These are phyloP conservation scores for Euphonia xanthogaster DNA, from an alignment of 2,797 vertebrate genomes.

Conservation along the genomic window DNA sequence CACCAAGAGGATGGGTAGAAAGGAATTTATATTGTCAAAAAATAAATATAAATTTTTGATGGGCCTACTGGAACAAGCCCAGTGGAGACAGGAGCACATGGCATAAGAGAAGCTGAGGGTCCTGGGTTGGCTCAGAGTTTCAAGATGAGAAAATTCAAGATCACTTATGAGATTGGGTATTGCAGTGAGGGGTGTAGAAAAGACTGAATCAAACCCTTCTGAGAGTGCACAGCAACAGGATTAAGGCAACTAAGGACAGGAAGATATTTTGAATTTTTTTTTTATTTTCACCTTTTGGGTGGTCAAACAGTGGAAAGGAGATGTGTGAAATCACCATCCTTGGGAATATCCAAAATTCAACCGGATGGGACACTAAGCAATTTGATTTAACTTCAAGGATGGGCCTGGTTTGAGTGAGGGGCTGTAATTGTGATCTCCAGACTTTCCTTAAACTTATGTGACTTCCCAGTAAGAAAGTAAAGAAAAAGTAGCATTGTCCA, in stretches of 20 bases:
- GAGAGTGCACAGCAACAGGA: background rate
- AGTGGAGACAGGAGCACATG: background rate
- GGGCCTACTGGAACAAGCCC: background rate
- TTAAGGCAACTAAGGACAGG: background rate
- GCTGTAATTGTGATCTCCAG: background rate
- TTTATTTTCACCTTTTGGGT: background rate
- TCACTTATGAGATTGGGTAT: fast-evolving
- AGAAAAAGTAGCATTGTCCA: background rate
- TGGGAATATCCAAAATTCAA: background rate
- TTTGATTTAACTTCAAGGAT: background rate
- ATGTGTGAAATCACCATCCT: fast-evolving
- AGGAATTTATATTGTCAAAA: background rate
- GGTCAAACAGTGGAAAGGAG: background rate
- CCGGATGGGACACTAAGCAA: background rate
- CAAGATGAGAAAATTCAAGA: background rate
- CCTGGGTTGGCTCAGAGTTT: background rate
- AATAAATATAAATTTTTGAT: background rate
- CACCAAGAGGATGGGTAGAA: background rate
- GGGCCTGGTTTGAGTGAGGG: background rate
- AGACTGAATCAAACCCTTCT: background rate
- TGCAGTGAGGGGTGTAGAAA: background rate
- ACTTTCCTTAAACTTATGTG: background rate
- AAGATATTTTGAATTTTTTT: background rate
- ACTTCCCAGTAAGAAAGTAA: background rate
- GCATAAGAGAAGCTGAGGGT: background rate